Base-by-base conservation (phyloP, 1,140 invertebrate genomes). In the Brachystomella parvula region DNA sequence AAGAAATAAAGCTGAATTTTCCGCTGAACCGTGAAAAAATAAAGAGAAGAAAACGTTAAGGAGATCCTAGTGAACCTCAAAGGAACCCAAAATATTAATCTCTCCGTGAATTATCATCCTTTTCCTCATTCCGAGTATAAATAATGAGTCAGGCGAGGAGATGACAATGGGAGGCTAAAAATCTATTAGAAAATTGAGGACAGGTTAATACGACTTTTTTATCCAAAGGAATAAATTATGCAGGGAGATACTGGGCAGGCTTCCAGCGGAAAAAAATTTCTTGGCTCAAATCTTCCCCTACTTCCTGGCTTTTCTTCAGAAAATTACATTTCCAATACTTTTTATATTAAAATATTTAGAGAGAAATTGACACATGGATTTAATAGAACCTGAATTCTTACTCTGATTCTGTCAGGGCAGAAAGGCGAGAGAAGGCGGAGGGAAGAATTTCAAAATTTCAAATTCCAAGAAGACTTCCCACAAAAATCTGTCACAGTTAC, bases 111-210 rank as follows among this genome's bases (percentile, higher is more conserved):
- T 53, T 53, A 53, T 26, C 21, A 26, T 24, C 9, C 24, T 9
- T 12, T 26, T 53, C 24, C 24, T 24, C 24, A 17, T 26, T 6
- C 6, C 6, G 6, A 53, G 24, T 17, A 53, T 12, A 53, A 53
- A 53, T 53, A 12, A 53, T 53, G 12, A 53, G 9, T 53, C 49
- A 53, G 49, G 15, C 49, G 49, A 53, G 12, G 24, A 53, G 49
- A n/a, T n/a, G n/a, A n/a, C n/a, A n/a, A n/a, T n/a, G n/a, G n/a
- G n/a, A n/a, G n/a, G n/a, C n/a, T n/a, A 53, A 26, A 53, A 53
- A 53, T 53, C 49, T 53, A 53, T 53, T 53, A 53, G 49, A 53
- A 53, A 53, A 53, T 6, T 53, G 49, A 17, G 49, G 49, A 53
- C 49, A 53, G 49, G 49, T 53, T 53, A 53, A 53, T 53, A 53